phyloP scores from a whole-genome alignment of 2,888 invertebrate genomes.

The Scaptodrosophila latifasciaeformis region DNA sequence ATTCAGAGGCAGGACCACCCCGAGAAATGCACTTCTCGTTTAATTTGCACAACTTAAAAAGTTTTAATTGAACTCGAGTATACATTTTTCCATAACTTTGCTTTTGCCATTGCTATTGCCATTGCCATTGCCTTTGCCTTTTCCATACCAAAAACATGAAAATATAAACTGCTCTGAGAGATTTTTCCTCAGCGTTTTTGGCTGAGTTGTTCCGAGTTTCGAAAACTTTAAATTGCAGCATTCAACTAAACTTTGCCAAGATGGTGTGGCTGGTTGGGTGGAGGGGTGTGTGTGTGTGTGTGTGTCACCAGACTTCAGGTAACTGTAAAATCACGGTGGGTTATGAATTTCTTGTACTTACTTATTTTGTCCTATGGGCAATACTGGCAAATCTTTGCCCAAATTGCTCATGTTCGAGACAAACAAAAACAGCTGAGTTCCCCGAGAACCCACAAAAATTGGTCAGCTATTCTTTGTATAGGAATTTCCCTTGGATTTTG shows the following conservation, averaged over 20 bases:
- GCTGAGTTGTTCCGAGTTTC: constrained; percentile 10
- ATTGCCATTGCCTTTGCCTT: background rate
- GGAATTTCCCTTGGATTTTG: constrained; percentile 15
- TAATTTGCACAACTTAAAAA: constrained; percentile 43
- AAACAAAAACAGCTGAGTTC: background rate
- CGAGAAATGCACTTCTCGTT: too few species aligned
- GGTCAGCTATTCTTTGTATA: background rate
- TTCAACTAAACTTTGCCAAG: constrained; percentile 23
- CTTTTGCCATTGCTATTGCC: background rate
- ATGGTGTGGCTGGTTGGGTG: background rate
- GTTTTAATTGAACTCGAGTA: constrained; percentile 39
- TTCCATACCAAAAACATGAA: background rate
- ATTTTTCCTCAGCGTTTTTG: too few species aligned
- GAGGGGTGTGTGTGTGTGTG: background rate
- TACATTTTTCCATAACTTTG: constrained; percentile 39
- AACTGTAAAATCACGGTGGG: too few species aligned
- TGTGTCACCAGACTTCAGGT: too few species aligned
- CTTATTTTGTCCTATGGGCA: too few species aligned
- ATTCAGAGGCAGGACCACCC: too few species aligned
- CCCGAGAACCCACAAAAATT: too few species aligned
- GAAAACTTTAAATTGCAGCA: constrained; percentile 39
- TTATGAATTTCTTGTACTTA: too few species aligned
- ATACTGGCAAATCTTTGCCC: too few species aligned
- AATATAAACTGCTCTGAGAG: too few species aligned
- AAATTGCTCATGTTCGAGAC: background rate